Base-by-base conservation (phyloP, 1,140 invertebrate species). In the Oryctes rhinoceros region DNA sequence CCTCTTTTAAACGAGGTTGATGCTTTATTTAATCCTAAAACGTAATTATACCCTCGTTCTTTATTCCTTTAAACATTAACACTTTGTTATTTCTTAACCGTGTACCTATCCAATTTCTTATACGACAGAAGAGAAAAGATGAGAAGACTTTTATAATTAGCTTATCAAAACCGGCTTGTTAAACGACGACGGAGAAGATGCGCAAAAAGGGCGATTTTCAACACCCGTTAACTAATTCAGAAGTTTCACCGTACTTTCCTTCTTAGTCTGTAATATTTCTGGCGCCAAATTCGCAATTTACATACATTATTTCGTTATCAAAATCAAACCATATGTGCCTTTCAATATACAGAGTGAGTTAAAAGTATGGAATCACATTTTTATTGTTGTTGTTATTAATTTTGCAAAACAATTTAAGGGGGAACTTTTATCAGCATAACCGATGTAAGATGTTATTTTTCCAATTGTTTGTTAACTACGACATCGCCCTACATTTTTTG, bases 61-160 rank as follows among this genome's bases (percentile, higher is more conserved):
- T 59, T 59, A 59, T 59, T 59, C 15, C 53, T 59, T 59, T 59
- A 59, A 59, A 59, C 53, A 59, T 59, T 59, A 59, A 59, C 53
- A 59, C 53, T 59, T 15, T 59, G 53, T 59, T 59, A 59, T 18
- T 59, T 59, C 53, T n/a, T 59, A 59, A 59, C 13, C n/a, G 53
- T 59, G n/a, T 59, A 59, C 53, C 53, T 59, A 59, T 59, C 53
- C 53, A 59, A 59, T 59, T 59, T 59, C 53, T 59, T 59, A n/a
- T 59, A 7, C 53, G 10, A 6, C 3, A 13, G 9, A 1, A 13
- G 13, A 53, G 49, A 53, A 53, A 53, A 53, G 49, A 53, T 9
- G 49, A 53, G 49, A 53, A 53, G 9, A 13, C 49, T 53, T 53
- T 53, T 13, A 13, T 53, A 53, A 53, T 53, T 53, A 53, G 49